Evolutionary conservation across 2,888 invertebrate species (phyloP).

Genomic region (Acrobasis suavella): DNA sequence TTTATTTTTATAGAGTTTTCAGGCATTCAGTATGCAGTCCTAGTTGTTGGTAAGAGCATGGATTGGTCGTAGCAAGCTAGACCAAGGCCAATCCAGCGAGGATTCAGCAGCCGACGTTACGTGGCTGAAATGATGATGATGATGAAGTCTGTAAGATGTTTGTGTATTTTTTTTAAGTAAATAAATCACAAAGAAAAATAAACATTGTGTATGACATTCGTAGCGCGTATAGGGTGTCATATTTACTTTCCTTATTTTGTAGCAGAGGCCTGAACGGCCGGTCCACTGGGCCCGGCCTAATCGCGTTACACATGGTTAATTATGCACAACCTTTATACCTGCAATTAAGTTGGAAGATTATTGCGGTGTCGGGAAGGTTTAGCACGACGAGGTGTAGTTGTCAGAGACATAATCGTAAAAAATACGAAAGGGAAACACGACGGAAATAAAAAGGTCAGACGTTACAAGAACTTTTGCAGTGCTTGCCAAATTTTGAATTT

Average conservation of each 20-base stretch:
- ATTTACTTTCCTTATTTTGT: not conserved
- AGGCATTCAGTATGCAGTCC: too few species aligned
- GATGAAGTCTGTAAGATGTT: too few species aligned
- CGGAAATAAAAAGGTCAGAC: not conserved
- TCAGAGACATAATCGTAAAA: not conserved
- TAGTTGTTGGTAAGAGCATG: too few species aligned
- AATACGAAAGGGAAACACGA: not conserved
- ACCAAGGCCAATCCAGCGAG: too few species aligned
- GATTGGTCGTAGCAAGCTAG: too few species aligned
- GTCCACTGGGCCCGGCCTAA: slow-evolving; percentile 52
- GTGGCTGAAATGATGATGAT: too few species aligned
- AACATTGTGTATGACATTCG: not conserved
- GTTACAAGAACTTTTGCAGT: not conserved
- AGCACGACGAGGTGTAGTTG: not conserved
- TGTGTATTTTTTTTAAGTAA: too few species aligned
- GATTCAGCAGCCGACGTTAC: too few species aligned
- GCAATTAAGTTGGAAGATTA: slow-evolving; percentile 30
- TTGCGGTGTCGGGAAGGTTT: slow-evolving; percentile 18
- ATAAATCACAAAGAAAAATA: too few species aligned
- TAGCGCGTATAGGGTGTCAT: not conserved
- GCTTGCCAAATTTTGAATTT: too few species aligned
- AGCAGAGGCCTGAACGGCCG: slow-evolving; percentile 46
- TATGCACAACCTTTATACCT: slow-evolving; percentile 62
- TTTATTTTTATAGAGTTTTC: too few species aligned
- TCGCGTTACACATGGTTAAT: slow-evolving; percentile 72